Evolutionary conservation across 1,140 invertebrate species (phyloP).

Genomic region (Laodelphax striatellus): DNA sequence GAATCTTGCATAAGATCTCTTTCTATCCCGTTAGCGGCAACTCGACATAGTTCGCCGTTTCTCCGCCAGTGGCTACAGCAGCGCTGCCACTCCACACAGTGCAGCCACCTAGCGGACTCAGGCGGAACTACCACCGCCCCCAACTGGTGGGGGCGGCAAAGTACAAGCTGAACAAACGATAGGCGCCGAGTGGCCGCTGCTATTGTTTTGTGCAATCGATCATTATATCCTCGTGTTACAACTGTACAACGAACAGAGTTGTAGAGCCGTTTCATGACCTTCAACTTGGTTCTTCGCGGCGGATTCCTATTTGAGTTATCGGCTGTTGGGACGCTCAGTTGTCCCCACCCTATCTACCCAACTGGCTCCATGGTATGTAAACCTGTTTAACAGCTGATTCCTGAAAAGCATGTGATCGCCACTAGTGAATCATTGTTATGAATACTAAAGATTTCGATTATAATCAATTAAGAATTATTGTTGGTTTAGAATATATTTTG

Average conservation of each 20-base stretch:
- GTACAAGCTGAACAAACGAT: not conserved
- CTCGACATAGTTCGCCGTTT: not conserved
- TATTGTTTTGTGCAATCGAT: constrained; percentile 4
- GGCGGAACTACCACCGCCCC: not conserved
- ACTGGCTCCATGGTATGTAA: no score
- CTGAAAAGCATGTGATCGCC: no score
- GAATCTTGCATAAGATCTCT: no score
- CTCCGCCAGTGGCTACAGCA: not conserved
- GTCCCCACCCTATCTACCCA: no score
- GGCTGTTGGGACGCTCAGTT: no score
- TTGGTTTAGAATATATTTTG: no score
- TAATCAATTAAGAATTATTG: no score
- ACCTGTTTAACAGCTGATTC: no score
- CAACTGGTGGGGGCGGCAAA: constrained; percentile 1
- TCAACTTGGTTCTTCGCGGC: not conserved
- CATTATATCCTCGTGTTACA: not conserved
- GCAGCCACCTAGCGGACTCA: not conserved
- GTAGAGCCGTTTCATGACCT: not conserved
- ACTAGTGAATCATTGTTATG: no score
- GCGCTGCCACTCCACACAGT: not conserved
- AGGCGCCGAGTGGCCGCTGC: not conserved
- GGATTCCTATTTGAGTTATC: no score
- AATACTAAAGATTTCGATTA: no score
- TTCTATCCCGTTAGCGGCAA: not conserved
- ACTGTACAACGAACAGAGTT: not conserved